Conservation (phyloP, 1,140 invertebrate genomes). For the Trialeurodes vaporariorum region DNA sequence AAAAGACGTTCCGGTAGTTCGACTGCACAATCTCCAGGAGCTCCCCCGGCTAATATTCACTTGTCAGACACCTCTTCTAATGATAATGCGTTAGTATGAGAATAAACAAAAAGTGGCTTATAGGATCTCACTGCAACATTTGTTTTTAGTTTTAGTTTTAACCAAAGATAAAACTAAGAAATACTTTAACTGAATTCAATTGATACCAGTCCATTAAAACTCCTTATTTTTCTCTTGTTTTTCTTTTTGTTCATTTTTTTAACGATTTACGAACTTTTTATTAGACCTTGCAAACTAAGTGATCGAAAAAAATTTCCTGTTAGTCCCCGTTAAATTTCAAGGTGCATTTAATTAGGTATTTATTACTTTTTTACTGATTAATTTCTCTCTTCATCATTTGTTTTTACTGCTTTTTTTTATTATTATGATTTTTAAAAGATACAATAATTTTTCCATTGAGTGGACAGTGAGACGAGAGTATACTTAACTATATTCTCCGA, state of each 20-base stretch:
- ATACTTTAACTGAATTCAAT: neutral
- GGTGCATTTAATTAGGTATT: slow-evolving; percentile 1
- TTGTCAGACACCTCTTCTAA: neutral
- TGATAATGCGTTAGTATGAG: neutral
- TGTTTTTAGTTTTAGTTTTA: neutral
- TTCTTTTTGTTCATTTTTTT: neutral
- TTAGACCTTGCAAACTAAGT: no score
- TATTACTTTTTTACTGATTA: neutral
- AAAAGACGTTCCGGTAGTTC: neutral
- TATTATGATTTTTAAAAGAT: no score
- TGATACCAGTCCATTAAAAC: neutral
- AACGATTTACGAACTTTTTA: no score
- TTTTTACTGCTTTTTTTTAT: no score
- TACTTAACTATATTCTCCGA: no score
- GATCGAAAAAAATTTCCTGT: neutral
- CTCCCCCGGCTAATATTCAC: neutral
- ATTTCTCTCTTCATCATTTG: neutral
- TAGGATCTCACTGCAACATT: neutral
- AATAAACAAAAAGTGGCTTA: neutral
- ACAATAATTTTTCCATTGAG: no score
- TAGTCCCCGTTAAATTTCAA: neutral
- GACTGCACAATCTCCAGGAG: neutral
- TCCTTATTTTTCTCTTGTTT: neutral
- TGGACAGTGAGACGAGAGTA: no score
- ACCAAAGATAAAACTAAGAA: neutral